Percentiles rank a stretch among this genome's conserved stretches.
These are phyloP conservation scores for Brachyistius frenatus DNA, from an alignment of 2,113 vertebrate species.

Conservation along the genomic window DNA sequence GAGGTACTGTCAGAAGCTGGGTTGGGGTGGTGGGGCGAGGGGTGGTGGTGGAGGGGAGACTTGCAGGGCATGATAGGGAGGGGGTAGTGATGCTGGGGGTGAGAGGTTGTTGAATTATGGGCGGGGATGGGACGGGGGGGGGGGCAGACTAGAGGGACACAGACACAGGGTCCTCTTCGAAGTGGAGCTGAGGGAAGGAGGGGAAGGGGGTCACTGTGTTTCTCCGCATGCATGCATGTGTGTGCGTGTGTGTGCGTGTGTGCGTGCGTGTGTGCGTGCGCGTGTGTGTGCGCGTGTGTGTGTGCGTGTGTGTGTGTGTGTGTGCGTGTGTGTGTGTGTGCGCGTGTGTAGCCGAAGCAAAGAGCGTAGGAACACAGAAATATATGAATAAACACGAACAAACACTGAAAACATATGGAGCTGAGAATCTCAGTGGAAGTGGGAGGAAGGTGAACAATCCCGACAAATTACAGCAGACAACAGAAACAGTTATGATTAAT, in stretches of 20 bases:
- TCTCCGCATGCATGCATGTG: constrained; percentile 1
- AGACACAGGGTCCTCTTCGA: constrained; percentile 42
- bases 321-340: background rate
- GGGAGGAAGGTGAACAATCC: constrained; percentile 22
- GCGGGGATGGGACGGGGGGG: constrained; percentile 40
- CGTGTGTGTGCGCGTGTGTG: no score
- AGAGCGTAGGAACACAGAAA: constrained; percentile 31
- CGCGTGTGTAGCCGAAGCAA: constrained; percentile 20
- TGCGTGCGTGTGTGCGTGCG: background rate
- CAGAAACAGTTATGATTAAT: constrained; percentile 19
- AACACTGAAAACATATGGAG: constrained; percentile 21
- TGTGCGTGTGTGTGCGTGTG: background rate
- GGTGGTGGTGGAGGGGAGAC: constrained; percentile 46
- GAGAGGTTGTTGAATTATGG: constrained; percentile 49
- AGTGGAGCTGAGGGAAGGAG: constrained; percentile 13
- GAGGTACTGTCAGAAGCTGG: constrained; percentile 80
- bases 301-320: no score
- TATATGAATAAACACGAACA: no score
- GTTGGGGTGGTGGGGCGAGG: constrained; percentile 52
- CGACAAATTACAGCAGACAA: constrained; percentile 36
- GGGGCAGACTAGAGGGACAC: constrained; percentile 49
- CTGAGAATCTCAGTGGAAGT: constrained; percentile 27
- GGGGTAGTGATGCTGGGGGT: constrained; percentile 39
- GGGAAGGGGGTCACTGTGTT: background rate
- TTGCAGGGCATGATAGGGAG: constrained; percentile 41